A percentile compares a stretch with the other conserved stretches of the same genome.
These are phyloP conservation scores for Lithobates sylvaticus DNA, from an alignment of 2,797 vertebrate species.

Conservation along the genomic window DNA sequence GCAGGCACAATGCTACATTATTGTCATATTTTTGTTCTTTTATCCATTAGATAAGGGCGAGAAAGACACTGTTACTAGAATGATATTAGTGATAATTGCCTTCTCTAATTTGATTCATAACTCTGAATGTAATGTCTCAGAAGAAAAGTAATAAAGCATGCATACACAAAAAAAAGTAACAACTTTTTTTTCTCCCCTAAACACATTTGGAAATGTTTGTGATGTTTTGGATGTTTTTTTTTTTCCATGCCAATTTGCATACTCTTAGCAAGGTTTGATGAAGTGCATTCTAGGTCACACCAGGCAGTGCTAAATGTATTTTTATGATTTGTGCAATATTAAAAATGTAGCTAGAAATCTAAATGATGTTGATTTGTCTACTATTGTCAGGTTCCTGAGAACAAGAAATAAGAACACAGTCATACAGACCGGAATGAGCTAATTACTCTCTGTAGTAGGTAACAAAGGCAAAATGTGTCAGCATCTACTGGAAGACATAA, in stretches of 20 bases:
- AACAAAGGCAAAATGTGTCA: not conserved
- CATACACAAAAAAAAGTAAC: slow-evolving; percentile 24
- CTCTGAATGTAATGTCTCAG: slow-evolving; percentile 51
- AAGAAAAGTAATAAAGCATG: slow-evolving; percentile 51
- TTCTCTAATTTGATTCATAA: slow-evolving; percentile 60
- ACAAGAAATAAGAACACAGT: not conserved
- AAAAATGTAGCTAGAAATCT: not conserved
- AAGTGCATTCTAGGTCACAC: slow-evolving; percentile 33
- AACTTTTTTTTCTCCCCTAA: slow-evolving; percentile 15
- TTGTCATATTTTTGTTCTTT: slow-evolving; percentile 45
- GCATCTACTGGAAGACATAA: not conserved
- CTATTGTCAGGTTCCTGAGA: not conserved
- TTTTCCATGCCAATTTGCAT: slow-evolving; percentile 25
- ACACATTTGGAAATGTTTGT: slow-evolving; percentile 34
- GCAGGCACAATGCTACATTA: slow-evolving; percentile 39
- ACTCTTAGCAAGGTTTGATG: slow-evolving; percentile 21
- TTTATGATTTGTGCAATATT: slow-evolving; percentile 41
- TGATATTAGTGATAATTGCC: slow-evolving; percentile 60
- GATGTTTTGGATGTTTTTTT: slow-evolving; percentile 24
- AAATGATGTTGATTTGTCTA: slow-evolving; percentile 6
- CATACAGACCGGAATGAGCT: not conserved
- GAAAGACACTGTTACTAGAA: slow-evolving; percentile 52
- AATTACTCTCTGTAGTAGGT: not conserved
- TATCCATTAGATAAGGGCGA: slow-evolving; percentile 30
- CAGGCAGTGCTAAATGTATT: slow-evolving; percentile 22